Conservation (phyloP, 2,797 vertebrate species). For the Onychomys arenicola region DNA sequence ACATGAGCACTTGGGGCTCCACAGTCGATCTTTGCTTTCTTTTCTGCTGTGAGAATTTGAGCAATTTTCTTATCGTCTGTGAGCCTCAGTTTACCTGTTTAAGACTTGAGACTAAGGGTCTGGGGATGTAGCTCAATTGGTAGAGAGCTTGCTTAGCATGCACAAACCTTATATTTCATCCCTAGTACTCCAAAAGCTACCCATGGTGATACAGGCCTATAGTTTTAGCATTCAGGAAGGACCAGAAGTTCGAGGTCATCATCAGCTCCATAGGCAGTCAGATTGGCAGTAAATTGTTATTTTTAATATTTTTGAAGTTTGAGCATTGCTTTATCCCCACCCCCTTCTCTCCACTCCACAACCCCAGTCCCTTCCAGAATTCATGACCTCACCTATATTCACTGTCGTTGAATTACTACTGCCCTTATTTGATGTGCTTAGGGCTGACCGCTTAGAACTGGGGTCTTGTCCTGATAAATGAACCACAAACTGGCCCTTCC, state of each 20-base stretch:
- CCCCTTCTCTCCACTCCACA: neutral
- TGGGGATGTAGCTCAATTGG: neutral
- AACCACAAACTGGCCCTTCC: neutral
- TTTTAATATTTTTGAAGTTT: neutral
- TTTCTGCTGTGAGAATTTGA: neutral
- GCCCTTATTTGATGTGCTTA: neutral
- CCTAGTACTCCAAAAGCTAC: too few relatives aligned
- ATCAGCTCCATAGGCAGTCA: neutral
- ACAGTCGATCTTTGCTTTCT: neutral
- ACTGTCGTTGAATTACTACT: neutral
- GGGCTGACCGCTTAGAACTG: neutral
- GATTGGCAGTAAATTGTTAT: neutral
- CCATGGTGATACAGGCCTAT: too few relatives aligned
- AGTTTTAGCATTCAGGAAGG: neutral
- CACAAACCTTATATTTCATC: neutral
- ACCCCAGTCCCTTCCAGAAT: neutral
- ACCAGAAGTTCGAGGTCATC: neutral
- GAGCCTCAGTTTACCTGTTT: conserved; percentile 13
- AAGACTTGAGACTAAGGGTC: neutral
- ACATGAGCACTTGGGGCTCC: neutral
- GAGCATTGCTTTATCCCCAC: neutral
- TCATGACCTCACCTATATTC: neutral
- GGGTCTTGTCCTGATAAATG: neutral
- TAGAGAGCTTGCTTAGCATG: neutral
- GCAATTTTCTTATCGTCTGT: neutral